phyloP scores from a whole-genome alignment of 2,888 invertebrate genomes.

The Leptarthrus brevirostris region DNA sequence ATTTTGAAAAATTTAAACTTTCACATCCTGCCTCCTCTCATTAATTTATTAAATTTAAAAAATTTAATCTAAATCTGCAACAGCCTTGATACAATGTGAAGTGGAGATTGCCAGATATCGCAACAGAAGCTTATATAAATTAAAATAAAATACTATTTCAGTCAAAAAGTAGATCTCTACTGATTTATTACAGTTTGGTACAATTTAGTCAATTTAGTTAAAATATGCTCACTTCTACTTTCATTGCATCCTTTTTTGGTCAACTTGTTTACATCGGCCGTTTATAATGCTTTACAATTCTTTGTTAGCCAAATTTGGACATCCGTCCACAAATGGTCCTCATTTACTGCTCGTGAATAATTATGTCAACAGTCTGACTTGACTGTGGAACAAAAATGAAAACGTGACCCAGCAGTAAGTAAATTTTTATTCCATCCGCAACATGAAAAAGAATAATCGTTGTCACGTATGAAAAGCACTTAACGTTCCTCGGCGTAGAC shows the following conservation, averaged over 20 bases:
- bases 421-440: neutral
- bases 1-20: too few relatives aligned
- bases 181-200: too few relatives aligned
- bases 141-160: too few relatives aligned
- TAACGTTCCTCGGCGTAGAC: slow-evolving; percentile 10
- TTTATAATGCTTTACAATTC: neutral
- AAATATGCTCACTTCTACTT: slow-evolving; percentile 11
- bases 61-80: too few relatives aligned
- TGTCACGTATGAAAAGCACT: slow-evolving; percentile 15
- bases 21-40: too few relatives aligned
- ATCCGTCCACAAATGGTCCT: neutral
- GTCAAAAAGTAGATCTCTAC: too few relatives aligned
- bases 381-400: slow-evolving; percentile 9
- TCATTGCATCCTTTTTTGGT: neutral
- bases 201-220: too few relatives aligned
- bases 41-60: too few relatives aligned
- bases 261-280: neutral
- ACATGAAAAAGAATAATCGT: neutral
- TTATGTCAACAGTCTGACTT: slow-evolving; percentile 36
- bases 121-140: too few relatives aligned
- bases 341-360: slow-evolving; percentile 8
- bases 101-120: too few relatives aligned
- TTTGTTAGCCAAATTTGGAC: neutral
- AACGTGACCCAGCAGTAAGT: slow-evolving; percentile 19
- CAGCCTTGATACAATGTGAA: too few relatives aligned